Evolutionary conservation across 2,888 invertebrate species (phyloP), one percentile per base, ranked within the genome.

Genomic region (Hetaerina titia): DNA sequence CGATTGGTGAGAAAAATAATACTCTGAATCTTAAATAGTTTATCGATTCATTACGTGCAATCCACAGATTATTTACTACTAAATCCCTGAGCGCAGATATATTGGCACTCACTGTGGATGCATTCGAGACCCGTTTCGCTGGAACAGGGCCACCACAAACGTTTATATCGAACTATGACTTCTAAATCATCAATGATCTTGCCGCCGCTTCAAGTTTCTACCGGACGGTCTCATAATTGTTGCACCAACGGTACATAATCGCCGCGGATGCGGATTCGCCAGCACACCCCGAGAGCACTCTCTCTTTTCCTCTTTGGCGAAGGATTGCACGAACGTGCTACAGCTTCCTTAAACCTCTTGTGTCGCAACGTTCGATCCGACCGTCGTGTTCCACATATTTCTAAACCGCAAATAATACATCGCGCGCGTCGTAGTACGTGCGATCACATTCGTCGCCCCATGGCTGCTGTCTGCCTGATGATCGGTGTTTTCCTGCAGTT

Each of bases 401-500:
- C 81, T 81, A 81, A 81, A 81, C 81, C 81, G 15, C 81, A 81
- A 81, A 81, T 81, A 81, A 81, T 81, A 81, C 81, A 31, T 81
- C 25, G 81, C 81, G 31, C 81, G 31, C 81, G 81, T 31, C 81
- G 81, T 31, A 81, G 25, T 81, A 81, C 81, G 81, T 81, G 81
- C 25, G 22, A 81, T 81, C 81, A 31, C 81, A 25, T 81, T 81
- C 45, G 45, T 31, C 81, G 81, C 81, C 81, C 81, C 2, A 81
- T 81, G 31, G 81, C 81, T 81, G 81, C 81, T 81, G 81, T 81
- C 81, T 31, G 81, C 69, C 81, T 81, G 31, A 31, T 81, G 81
- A 81, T 81, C 81, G 81, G 92, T 92, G 64, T 64, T 92, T 92
- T 92, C 92, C 69, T 56, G 69, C 64, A n/a, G 69, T 92, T 92